Percentiles rank a stretch among this genome's conserved stretches.
phyloP scores from a whole-genome alignment of 2,888 invertebrate species.

The Drosophila merina region DNA sequence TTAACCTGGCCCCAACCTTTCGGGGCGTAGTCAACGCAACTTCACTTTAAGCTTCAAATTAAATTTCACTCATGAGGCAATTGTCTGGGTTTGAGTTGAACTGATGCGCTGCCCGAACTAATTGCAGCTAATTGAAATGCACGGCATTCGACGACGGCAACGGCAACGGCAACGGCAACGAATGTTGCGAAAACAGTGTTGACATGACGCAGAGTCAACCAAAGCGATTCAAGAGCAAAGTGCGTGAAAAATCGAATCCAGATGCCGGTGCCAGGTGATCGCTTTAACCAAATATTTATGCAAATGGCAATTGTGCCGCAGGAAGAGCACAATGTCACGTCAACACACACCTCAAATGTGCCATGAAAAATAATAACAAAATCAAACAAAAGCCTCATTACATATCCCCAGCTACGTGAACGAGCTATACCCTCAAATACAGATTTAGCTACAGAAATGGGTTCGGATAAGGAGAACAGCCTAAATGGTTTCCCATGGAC shows the following conservation, averaged over 20 bases:
- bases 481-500: constrained; percentile 31
- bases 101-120: constrained; percentile 50
- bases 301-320: constrained; percentile 66
- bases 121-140: constrained; percentile 67
- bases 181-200: constrained; percentile 25
- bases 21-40: constrained; percentile 8
- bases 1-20: constrained; percentile 29
- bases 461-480: constrained; percentile 20
- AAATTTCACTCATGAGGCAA: constrained; percentile 34
- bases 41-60: constrained; percentile 10
- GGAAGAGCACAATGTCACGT: constrained; percentile 75
- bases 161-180: background rate
- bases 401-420: constrained; percentile 10
- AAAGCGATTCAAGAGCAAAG: constrained; percentile 56
- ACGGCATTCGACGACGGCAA: constrained; percentile 9
- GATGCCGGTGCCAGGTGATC: constrained; percentile 32
- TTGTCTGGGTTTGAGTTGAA: constrained; percentile 2
- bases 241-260: constrained; percentile 66
- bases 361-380: constrained; percentile 55
- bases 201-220: constrained; percentile 28
- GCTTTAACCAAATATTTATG: constrained; percentile 70
- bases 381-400: constrained; percentile 55
- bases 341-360: constrained; percentile 45
- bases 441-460: constrained; percentile 10
- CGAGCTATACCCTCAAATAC: background rate